A percentile compares a stretch with the other conserved stretches of the same genome.
phyloP scores from a whole-genome alignment of 2,113 vertebrate genomes.

The Lipotes vexillifer region DNA sequence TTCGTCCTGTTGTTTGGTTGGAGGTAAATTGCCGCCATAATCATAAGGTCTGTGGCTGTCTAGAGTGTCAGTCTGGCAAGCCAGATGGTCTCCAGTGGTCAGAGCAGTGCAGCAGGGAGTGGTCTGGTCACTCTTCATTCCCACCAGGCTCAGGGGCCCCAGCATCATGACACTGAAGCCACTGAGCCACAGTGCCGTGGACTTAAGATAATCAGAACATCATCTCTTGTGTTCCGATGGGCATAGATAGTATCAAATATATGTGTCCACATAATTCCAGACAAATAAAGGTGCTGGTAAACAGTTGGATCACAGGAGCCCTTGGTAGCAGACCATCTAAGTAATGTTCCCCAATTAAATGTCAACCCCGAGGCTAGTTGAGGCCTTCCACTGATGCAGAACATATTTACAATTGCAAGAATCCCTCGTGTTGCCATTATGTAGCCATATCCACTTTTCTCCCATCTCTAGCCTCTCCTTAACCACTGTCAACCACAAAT shows the following conservation, averaged over 20 bases:
- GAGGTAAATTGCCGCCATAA: constrained; percentile 90
- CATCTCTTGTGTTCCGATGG: constrained; percentile 91
- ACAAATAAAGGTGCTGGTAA: constrained; percentile 89
- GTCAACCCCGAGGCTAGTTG: constrained; percentile 89
- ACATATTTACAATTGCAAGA: neutral
- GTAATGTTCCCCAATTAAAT: constrained; percentile 92
- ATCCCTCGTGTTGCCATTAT: neutral
- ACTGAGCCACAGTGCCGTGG: constrained; percentile 84
- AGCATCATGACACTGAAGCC: constrained; percentile 85
- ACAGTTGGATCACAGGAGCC: constrained; percentile 90
- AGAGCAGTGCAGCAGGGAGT: constrained; percentile 83
- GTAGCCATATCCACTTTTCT: neutral
- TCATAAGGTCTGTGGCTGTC: constrained; percentile 88
- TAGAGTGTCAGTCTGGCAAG: constrained; percentile 86
- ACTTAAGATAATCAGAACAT: constrained; percentile 86
- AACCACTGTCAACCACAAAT: neutral
- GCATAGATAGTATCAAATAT: constrained; percentile 92
- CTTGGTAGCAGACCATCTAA: constrained; percentile 88
- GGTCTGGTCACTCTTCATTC: constrained; percentile 86
- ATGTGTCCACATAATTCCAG: constrained; percentile 90
- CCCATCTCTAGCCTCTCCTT: neutral
- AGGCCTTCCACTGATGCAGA: constrained; percentile 73
- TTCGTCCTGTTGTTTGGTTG: constrained; percentile 86
- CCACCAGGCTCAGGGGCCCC: constrained; percentile 79
- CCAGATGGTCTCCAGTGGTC: constrained; percentile 78